Evolutionary conservation across 2,797 vertebrate species (phyloP).

Genomic region (Onychomys torridus): DNA sequence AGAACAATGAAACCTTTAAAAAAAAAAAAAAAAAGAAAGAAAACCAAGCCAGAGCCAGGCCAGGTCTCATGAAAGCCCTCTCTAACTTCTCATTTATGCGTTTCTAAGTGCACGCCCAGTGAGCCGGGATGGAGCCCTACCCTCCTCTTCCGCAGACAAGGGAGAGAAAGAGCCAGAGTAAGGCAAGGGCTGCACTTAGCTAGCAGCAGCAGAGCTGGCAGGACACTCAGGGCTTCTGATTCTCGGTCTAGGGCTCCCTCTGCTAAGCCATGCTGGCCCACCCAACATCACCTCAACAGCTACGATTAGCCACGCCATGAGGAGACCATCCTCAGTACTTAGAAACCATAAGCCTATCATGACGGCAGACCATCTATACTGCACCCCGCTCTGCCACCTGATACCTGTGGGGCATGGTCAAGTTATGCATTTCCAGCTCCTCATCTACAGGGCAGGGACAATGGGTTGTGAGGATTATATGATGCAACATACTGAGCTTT

Average conservation of each 20-base stretch:
- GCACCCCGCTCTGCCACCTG: not conserved
- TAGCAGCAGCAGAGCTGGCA: not conserved
- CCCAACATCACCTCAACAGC: not conserved
- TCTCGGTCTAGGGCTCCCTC: not conserved
- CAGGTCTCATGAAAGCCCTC: not conserved
- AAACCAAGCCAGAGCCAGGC: not conserved
- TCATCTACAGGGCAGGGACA: not conserved
- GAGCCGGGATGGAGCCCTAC: not conserved
- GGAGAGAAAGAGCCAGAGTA: not conserved
- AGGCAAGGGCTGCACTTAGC: not conserved
- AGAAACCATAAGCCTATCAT: not conserved
- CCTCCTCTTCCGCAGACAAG: not conserved
- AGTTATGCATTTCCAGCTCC: not conserved
- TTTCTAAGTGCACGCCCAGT: not conserved
- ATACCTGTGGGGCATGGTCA: not conserved
- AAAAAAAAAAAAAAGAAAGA: not conserved
- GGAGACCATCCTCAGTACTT: not conserved
- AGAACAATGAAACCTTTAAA: not conserved
- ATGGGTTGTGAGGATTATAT: slow-evolving; percentile 19
- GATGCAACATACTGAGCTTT: not conserved
- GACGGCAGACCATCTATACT: not conserved
- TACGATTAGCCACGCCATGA: not conserved
- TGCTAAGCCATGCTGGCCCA: not conserved
- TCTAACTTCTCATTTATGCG: not conserved
- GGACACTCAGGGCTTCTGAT: not conserved